Conservation (phyloP, 2,113 vertebrate species). For the Leptodactylus fuscus region DNA sequence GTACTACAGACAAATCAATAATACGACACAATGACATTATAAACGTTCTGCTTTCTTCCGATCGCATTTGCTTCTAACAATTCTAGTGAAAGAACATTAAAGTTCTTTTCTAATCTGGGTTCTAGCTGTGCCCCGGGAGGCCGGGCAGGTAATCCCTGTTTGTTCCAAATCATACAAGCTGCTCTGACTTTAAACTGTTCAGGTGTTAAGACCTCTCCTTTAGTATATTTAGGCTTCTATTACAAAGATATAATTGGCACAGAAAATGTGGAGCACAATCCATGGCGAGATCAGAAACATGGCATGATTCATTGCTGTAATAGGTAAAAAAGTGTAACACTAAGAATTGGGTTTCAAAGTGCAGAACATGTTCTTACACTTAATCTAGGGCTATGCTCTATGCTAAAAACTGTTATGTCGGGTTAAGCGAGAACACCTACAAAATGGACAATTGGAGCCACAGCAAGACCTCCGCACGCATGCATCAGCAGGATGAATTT, state of each 20-base stretch:
- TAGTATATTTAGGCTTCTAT: neutral
- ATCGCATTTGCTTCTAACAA: neutral
- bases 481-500: no score
- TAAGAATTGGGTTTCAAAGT: neutral
- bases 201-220: neutral
- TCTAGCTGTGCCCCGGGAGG: neutral
- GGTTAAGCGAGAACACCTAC: no score
- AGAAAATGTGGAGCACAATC: neutral
- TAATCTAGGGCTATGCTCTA: neutral
- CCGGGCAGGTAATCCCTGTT: neutral
- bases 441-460: no score
- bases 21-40: neutral
- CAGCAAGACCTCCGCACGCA: no score
- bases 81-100: neutral
- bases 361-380: neutral
- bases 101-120: neutral
- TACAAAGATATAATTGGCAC: slow-evolving; percentile 4
- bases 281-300: neutral
- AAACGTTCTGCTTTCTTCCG: neutral
- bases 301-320: neutral
- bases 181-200: neutral
- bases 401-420: no score
- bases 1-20: neutral
- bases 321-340: neutral
- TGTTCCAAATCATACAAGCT: neutral